Conservation (phyloP, 1,140 invertebrate species). For the Leptinotarsa defecta region DNA sequence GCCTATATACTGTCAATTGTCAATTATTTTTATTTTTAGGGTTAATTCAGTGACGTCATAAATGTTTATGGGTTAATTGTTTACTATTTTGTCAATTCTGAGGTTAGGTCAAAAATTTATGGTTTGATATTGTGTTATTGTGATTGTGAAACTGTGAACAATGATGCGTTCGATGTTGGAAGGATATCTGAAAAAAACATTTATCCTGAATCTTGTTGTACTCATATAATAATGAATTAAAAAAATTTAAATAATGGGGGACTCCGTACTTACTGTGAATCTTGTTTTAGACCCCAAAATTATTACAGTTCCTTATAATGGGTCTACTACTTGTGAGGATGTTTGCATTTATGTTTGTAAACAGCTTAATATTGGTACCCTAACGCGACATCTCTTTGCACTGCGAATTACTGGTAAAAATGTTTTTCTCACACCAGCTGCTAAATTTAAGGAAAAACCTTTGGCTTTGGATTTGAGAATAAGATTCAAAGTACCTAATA, state of each 20-base stretch:
- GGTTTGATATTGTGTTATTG: too few species aligned
- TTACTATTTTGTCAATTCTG: too few species aligned
- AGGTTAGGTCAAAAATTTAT: too few species aligned
- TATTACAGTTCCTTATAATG: constrained; percentile 51
- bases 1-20: too few species aligned
- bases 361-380: constrained; percentile 70
- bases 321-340: constrained; percentile 66
- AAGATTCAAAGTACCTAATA: constrained; percentile 72
- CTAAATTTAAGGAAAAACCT: constrained; percentile 60
- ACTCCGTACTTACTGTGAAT: constrained; percentile 44
- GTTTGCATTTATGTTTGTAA: constrained; percentile 73
- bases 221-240: too few species aligned
- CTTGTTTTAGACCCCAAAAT: constrained; percentile 55
- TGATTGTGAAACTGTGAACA: too few species aligned
- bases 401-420: constrained; percentile 65
- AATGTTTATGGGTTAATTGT: too few species aligned
- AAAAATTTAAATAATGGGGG: constrained; percentile 37
- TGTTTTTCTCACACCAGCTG: constrained; percentile 68
- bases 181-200: too few species aligned
- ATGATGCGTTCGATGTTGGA: too few species aligned
- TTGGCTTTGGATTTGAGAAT: constrained; percentile 74
- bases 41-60: too few species aligned
- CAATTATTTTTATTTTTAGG: too few species aligned
- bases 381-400: constrained; percentile 78
- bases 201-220: too few species aligned